These are phyloP conservation scores for Meganola albula DNA, from an alignment of 2,888 invertebrate genomes.

Conservation along the genomic window DNA sequence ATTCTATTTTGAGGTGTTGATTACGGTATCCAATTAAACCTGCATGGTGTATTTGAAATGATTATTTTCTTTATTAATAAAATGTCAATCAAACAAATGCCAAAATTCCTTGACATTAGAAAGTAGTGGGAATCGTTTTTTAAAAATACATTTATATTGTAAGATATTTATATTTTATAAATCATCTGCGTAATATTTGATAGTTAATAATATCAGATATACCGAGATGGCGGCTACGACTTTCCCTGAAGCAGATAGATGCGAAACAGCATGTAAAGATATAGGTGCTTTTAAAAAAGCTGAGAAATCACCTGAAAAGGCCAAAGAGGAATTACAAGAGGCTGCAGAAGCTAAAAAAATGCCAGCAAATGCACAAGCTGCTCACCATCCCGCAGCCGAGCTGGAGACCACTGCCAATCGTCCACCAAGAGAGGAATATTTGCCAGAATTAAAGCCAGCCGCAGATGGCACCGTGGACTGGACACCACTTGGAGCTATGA, in stretches of 20 bases:
- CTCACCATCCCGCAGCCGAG: not conserved
- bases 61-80: too few relatives aligned
- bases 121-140: too few relatives aligned
- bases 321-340: conserved; percentile 30
- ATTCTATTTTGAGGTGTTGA: too few relatives aligned
- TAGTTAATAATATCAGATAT: not conserved
- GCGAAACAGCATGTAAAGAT: conserved; percentile 54
- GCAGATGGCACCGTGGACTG: conserved; percentile 85
- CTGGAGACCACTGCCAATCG: conserved; percentile 6
- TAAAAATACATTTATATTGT: too few relatives aligned
- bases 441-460: conserved; percentile 75
- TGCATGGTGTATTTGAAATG: too few relatives aligned
- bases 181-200: too few relatives aligned
- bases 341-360: conserved; percentile 17
- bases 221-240: conserved; percentile 29
- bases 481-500: conserved; percentile 82
- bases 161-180: too few relatives aligned
- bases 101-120: too few relatives aligned
- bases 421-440: conserved; percentile 38
- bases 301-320: conserved; percentile 36
- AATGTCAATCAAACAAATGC: too few relatives aligned
- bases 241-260: conserved; percentile 51
- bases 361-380: not conserved
- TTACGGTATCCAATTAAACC: too few relatives aligned
- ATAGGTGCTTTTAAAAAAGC: conserved; percentile 59